Evolutionary conservation across 2,113 vertebrate genomes (phyloP).

Genomic region (Orycteropus afer): DNA sequence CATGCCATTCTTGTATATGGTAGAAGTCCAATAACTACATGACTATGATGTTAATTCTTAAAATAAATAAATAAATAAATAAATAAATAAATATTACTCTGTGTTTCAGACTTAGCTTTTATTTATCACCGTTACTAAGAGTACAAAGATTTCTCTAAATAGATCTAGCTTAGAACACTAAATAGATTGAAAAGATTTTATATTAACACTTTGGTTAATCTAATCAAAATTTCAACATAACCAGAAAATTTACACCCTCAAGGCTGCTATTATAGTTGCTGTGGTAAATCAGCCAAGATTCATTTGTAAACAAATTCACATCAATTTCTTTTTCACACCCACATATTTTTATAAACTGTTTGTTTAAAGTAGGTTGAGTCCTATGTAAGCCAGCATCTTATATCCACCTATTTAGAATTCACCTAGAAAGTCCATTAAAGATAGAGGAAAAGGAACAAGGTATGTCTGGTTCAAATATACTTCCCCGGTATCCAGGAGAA

Average conservation of each 20-base stretch:
- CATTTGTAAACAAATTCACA: slow-evolving; percentile 32
- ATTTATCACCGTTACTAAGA: background rate
- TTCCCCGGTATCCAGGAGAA: background rate
- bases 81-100: background rate
- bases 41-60: background rate
- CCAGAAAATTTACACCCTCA: background rate
- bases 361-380: background rate
- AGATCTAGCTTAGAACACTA: background rate
- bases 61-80: background rate
- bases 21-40: background rate
- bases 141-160: background rate
- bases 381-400: background rate
- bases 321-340: background rate
- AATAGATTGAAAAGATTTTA: background rate
- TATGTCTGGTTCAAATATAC: background rate
- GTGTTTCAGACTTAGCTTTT: background rate
- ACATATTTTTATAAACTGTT: slow-evolving; percentile 8
- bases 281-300: background rate
- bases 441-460: background rate
- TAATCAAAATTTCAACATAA: background rate
- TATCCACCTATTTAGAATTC: background rate
- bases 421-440: background rate
- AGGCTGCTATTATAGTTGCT: background rate
- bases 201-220: background rate
- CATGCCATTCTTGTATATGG: too few relatives aligned